Evolutionary conservation across 1,140 invertebrate genomes (phyloP), one percentile per base, ranked within the genome.

Genomic region (Hylaeus volcanicus): DNA sequence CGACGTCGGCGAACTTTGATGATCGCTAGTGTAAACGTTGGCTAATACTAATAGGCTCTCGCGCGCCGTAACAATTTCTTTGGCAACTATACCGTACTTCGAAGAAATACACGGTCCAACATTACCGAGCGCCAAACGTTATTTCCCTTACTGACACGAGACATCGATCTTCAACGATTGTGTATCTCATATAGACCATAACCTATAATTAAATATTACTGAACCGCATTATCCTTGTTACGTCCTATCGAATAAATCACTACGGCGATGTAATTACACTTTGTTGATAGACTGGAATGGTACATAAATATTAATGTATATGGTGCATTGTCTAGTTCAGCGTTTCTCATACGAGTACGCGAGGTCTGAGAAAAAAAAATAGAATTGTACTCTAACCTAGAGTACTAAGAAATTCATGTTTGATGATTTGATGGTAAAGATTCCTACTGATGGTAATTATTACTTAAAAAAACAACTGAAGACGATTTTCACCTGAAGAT

Each of bases 1-100:
- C 11, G 39, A 39, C 58, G 48, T 81, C 43, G 48, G 51, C 43
- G 15, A 56, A 70, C 45, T 69, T 55, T 39, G 48, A 53, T 14
- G 26, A 65, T 78, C 60, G 6, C 43, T 41, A n/a, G 14, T n/a
- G 64, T 48, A 48, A 65, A 48, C 39, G 64, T 65, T 65, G 11
- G 43, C 64, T 26, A 48, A 65, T 6, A 14, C 26, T 26, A 26
- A 26, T 26, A 26, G 2, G 1, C 39, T 39, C n/a, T 26, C 3
- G 41, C 2, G 51, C 51, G 6, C 11, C 11, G 43, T 53, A 8
- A 11, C 8, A 12, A 53, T 2, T 53, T 64, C 5, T 64, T 15
- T 64, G 3, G 8, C 11, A 12, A 5, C 14, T n/a, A 15, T 56
- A n/a, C 39, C 41, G 26, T 70, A 56, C 0, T 9, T 71, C 55